Percentiles rank a stretch among this genome's conserved stretches.
Evolutionary conservation across 2,113 vertebrate species (phyloP).

Genomic region (Hyperoodon ampullatus): DNA sequence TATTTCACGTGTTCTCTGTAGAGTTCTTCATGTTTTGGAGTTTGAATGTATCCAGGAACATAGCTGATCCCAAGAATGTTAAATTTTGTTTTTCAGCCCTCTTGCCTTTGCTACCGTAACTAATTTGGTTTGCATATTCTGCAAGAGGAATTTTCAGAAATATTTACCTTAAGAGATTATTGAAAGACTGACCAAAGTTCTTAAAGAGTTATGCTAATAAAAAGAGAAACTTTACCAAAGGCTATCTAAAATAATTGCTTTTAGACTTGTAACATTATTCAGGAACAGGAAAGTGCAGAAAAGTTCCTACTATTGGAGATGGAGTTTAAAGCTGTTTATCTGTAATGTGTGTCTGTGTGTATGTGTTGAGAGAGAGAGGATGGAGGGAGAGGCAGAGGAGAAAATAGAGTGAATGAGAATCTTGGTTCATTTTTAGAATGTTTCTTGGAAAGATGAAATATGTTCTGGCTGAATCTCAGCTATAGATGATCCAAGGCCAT

Average conservation of each 20-base stretch:
- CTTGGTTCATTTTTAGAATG: neutral
- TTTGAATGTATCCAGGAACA: neutral
- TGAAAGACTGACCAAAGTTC: neutral
- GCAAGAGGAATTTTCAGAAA: neutral
- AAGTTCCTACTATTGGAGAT: neutral
- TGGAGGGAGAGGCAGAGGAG: neutral
- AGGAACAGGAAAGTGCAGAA: neutral
- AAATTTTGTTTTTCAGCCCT: neutral
- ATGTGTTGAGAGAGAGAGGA: neutral
- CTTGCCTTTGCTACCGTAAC: neutral
- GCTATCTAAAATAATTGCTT: neutral
- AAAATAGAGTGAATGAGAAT: neutral
- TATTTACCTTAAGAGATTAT: neutral
- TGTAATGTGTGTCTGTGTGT: neutral
- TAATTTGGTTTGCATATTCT: slow-evolving; percentile 1
- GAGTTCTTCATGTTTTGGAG: neutral
- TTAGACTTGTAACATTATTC: neutral
- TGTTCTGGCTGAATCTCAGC: neutral
- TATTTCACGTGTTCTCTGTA: neutral
- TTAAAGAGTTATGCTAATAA: neutral
- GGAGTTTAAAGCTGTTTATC: neutral
- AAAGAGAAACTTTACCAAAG: neutral
- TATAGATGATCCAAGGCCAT: neutral
- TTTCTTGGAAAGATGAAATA: neutral
- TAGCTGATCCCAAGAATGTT: neutral